These are phyloP conservation scores for Lepidurus couesii DNA, from an alignment of 1,140 invertebrate genomes.

Conservation along the genomic window DNA sequence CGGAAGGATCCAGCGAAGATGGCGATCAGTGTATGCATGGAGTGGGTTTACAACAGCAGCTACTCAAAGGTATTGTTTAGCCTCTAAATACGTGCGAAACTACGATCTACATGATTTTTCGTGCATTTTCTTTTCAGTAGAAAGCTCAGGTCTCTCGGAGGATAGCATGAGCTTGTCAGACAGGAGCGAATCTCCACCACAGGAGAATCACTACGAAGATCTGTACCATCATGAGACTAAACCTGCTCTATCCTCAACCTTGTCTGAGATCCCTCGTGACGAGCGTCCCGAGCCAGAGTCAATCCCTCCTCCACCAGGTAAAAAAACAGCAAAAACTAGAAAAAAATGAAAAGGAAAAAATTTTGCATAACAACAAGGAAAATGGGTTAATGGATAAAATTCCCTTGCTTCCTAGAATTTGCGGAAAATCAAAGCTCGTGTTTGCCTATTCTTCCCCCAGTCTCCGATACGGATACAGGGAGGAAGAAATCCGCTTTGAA, in stretches of 20 bases:
- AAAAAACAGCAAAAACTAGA: not conserved
- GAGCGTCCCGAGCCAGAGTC: conserved; percentile 23
- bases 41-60: not conserved
- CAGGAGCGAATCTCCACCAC: not conserved
- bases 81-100: not conserved
- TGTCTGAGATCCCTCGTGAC: not conserved
- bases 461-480: conserved; percentile 11
- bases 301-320: conserved; percentile 35
- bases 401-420: conserved; percentile 31
- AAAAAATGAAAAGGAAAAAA: no score
- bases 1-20: not conserved
- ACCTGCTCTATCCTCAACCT: not conserved
- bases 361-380: no score
- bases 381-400: not conserved
- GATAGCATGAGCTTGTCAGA: conserved; percentile 14
- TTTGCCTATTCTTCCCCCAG: not conserved
- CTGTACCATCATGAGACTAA: not conserved
- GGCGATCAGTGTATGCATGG: not conserved
- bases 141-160: not conserved
- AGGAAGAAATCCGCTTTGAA: not conserved
- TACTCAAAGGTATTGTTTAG: not conserved
- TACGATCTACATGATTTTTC: not conserved
- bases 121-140: not conserved
- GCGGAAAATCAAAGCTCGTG: not conserved
- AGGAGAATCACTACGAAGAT: conserved; percentile 4